Evolutionary conservation across 92 coral and sea anemone genomes (phyloP).

Genomic region (Diadumene lineata): DNA sequence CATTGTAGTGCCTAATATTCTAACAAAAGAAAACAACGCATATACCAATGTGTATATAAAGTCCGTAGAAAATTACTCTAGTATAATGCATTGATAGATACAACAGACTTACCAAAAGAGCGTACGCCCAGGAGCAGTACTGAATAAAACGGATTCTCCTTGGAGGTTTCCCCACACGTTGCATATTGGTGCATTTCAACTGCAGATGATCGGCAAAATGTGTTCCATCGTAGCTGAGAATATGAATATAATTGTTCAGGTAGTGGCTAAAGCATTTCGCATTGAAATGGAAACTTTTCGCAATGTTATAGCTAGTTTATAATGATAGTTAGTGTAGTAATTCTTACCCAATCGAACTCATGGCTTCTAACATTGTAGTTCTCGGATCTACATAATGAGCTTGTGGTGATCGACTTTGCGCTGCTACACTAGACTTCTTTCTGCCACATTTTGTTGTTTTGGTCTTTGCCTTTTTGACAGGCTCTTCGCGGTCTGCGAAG

Average conservation of each 20-base stretch:
- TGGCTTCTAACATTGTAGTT: background rate
- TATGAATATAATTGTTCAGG: no score
- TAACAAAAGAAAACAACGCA: no score
- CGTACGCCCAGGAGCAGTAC: constrained; percentile 25
- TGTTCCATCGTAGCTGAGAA: constrained; percentile 15
- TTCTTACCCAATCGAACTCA: background rate
- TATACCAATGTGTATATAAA: no score
- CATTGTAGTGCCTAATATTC: no score
- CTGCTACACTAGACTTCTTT: background rate
- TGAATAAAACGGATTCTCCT: constrained; percentile 17
- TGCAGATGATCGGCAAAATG: constrained; percentile 5
- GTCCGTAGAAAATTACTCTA: no score
- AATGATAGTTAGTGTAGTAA: background rate
- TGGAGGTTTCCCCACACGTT: constrained; percentile 23
- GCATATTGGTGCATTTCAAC: background rate
- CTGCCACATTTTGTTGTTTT: background rate
- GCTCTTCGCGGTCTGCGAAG: background rate
- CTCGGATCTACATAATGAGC: background rate
- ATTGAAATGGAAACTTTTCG: no score
- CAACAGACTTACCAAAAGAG: constrained; percentile 15
- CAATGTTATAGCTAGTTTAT: background rate
- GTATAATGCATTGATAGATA: no score
- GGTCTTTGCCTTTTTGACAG: background rate
- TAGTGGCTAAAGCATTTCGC: no score
- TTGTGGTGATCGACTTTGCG: background rate